Evolutionary conservation across 2,888 invertebrate species (phyloP).

Genomic region (Aricia artaxerxes): DNA sequence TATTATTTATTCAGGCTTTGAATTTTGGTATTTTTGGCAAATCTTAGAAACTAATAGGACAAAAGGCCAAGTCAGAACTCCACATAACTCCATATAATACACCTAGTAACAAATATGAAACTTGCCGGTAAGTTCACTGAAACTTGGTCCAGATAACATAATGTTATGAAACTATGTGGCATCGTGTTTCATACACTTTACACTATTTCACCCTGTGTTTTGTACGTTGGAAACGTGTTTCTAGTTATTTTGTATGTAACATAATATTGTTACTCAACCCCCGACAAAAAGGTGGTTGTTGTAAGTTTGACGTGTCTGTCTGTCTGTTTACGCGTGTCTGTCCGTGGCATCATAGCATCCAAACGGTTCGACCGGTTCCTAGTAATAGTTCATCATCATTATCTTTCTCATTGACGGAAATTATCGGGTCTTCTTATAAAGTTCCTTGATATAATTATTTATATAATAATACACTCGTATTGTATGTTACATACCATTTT

Average conservation of each 20-base stretch:
- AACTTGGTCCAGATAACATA: conserved; percentile 11
- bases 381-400: not conserved
- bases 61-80: not conserved
- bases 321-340: no score
- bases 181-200: not conserved
- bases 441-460: no score
- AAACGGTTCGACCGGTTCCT: not conserved
- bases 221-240: not conserved
- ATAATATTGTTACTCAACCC: not conserved
- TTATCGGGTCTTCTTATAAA: no score
- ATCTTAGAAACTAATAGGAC: not conserved
- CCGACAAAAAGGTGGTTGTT: no score
- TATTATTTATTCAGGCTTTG: no score
- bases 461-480: no score
- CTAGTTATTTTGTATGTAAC: not conserved
- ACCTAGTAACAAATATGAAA: not conserved
- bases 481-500: no score
- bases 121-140: not conserved
- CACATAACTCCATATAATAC: not conserved
- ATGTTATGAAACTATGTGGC: conserved; percentile 21
- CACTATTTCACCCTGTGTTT: not conserved
- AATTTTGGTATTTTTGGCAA: not conserved
- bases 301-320: no score
- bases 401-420: no score
- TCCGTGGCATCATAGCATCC: no score